These are phyloP conservation scores for Leucophenga varia DNA, from an alignment of 1,140 invertebrate genomes.

Conservation along the genomic window DNA sequence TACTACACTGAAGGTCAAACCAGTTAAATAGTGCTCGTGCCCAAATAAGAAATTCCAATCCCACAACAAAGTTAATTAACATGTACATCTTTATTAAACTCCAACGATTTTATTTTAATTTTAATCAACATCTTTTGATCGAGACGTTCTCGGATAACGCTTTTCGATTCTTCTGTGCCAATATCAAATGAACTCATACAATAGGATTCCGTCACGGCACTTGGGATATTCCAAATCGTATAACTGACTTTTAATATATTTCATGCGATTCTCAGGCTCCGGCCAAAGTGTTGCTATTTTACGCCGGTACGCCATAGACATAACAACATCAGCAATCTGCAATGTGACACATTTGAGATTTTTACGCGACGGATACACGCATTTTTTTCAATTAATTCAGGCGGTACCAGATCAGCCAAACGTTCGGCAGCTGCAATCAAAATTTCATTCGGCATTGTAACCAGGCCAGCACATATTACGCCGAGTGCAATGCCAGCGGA, in stretches of 20 bases:
- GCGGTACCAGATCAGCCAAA: slow-evolving; percentile 79
- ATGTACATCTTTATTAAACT: no score
- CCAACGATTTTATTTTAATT: no score
- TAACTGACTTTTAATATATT: slow-evolving; percentile 18
- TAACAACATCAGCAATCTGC: slow-evolving; percentile 79
- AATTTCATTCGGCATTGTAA: slow-evolving; percentile 81
- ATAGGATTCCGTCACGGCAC: neutral
- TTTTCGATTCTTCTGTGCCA: slow-evolving; percentile 27
- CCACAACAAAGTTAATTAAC: no score
- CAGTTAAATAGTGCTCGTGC: no score
- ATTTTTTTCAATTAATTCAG: slow-evolving; percentile 78
- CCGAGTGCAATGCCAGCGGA: slow-evolving; percentile 90
- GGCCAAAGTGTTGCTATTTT: slow-evolving; percentile 30
- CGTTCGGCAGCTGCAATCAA: slow-evolving; percentile 86
- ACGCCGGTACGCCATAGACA: slow-evolving; percentile 44
- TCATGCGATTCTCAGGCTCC: slow-evolving; percentile 19
- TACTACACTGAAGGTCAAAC: no score
- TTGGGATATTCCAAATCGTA: slow-evolving; percentile 11
- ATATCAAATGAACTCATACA: slow-evolving; percentile 14
- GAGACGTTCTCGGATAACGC: no score
- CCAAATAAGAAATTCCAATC: no score
- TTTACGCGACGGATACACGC: slow-evolving; percentile 88
- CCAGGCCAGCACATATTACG: slow-evolving; percentile 77
- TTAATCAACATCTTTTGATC: no score
- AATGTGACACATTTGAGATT: slow-evolving; percentile 84